These are phyloP conservation scores for Plotosus lineatus DNA, from an alignment of 2,113 vertebrate species.

Conservation along the genomic window DNA sequence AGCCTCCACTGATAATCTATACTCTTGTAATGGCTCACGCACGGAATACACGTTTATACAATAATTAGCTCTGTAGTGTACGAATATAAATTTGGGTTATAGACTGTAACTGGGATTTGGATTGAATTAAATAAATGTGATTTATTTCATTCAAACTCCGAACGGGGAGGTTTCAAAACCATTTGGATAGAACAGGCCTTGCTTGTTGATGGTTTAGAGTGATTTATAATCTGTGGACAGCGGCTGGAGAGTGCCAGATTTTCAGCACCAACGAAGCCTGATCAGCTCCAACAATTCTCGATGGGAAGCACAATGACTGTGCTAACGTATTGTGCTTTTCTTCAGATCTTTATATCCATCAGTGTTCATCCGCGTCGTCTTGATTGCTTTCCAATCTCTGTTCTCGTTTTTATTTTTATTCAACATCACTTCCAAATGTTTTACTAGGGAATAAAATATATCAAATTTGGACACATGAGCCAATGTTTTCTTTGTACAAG, in stretches of 20 bases:
- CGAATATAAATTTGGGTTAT: background rate
- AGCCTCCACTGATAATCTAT: background rate
- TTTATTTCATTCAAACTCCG: background rate
- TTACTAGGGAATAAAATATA: background rate
- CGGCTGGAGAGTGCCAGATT: slow-evolving; percentile 26
- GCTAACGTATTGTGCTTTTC: background rate
- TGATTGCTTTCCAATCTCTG: background rate
- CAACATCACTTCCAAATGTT: background rate
- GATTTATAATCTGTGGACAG: slow-evolving; percentile 37
- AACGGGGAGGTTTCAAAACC: background rate
- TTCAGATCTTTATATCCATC: background rate
- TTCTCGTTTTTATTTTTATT: background rate
- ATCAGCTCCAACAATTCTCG: slow-evolving; percentile 3
- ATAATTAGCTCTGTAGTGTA: background rate
- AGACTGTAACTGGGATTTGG: background rate
- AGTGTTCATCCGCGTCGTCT: background rate
- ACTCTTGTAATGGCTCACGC: background rate
- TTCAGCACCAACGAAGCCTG: background rate
- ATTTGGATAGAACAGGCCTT: background rate
- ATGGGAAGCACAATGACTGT: background rate
- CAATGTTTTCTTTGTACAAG: background rate
- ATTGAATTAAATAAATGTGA: slow-evolving; percentile 3
- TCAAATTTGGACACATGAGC: background rate
- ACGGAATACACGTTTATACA: background rate
- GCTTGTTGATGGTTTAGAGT: background rate